phyloP scores from a whole-genome alignment of 2,888 invertebrate species.

The Periphyllus acericola region DNA sequence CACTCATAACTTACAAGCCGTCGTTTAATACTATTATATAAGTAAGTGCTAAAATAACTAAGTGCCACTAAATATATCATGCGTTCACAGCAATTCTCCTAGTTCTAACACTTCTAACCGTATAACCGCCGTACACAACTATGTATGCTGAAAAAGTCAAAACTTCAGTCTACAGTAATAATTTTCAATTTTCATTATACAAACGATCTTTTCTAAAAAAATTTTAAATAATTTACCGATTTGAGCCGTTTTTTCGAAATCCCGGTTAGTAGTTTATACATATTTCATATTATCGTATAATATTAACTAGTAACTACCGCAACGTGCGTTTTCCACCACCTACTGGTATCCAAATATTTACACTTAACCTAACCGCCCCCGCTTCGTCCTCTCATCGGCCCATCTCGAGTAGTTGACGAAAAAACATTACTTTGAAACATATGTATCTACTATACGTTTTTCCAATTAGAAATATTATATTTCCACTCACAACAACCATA shows the following conservation, averaged over 20 bases:
- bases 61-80: no score
- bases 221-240: not conserved
- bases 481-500: not conserved
- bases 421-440: not conserved
- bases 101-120: no score
- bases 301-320: not conserved
- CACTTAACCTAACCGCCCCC: not conserved
- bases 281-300: not conserved
- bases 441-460: not conserved
- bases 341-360: not conserved
- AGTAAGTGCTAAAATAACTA: no score
- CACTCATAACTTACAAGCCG: no score
- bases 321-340: not conserved
- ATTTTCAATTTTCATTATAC: no score
- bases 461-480: not conserved
- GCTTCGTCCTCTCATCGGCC: not conserved
- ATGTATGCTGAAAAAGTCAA: no score
- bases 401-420: not conserved
- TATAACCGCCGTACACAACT: no score
- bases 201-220: not conserved
- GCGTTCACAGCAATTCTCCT: no score
- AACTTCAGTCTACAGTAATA: no score
- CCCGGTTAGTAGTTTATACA: not conserved
- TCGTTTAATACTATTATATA: no score
- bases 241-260: not conserved